A percentile compares a stretch with the other conserved stretches of the same genome.
These are phyloP conservation scores for Trachythela sp. DNA, from an alignment of 64 coral and sea anemone species.

Conservation along the genomic window DNA sequence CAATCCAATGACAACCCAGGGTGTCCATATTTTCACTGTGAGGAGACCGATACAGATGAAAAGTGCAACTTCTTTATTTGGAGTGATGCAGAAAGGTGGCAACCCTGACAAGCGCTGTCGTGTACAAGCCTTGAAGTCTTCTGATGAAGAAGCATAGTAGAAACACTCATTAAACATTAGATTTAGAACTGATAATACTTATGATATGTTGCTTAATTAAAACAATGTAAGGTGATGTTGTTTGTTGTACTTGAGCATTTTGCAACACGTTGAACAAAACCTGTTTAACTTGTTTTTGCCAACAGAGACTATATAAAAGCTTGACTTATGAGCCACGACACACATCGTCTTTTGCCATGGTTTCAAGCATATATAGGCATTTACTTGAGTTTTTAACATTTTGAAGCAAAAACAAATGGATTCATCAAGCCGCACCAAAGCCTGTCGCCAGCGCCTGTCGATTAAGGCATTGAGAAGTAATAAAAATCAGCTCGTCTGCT, in stretches of 20 bases:
- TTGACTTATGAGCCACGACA: constrained; percentile 27
- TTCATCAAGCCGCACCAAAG: background rate
- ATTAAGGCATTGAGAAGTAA: background rate
- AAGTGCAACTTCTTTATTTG: background rate
- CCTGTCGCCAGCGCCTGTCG: background rate
- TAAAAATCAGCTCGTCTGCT: constrained; percentile 9
- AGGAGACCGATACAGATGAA: background rate
- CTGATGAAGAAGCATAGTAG: too few species aligned
- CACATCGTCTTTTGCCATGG: background rate
- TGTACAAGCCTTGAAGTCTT: background rate
- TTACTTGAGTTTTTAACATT: background rate
- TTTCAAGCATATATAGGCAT: background rate
- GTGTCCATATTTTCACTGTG: background rate
- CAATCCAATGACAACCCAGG: background rate
- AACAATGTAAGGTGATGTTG: too few species aligned
- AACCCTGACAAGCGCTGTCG: too few species aligned
- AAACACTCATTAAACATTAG: too few species aligned
- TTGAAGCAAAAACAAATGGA: background rate
- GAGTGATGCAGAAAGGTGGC: too few species aligned
- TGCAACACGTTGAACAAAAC: too few species aligned
- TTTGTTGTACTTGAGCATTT: too few species aligned
- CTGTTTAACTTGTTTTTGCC: too few species aligned
- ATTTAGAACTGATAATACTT: too few species aligned
- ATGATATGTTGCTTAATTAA: too few species aligned
- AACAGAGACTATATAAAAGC: constrained; percentile 11